Evolutionary conservation across 2,113 vertebrate genomes (phyloP).

Genomic region (Odocoileus virginianus): DNA sequence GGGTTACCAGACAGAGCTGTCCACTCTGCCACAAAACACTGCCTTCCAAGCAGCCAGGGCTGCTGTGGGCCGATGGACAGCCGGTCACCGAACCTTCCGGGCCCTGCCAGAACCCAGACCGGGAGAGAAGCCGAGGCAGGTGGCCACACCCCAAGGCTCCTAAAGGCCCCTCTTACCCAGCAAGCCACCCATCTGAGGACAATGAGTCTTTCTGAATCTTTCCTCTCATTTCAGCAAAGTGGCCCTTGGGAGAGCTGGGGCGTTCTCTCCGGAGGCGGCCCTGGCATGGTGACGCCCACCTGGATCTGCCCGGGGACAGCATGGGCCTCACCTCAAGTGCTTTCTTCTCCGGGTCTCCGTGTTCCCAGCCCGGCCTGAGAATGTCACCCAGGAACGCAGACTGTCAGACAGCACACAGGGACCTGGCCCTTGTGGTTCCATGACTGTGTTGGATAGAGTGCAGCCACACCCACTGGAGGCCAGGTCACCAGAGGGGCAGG

Average conservation of each 20-base stretch:
- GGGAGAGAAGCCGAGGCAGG: background rate
- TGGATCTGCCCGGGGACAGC: background rate
- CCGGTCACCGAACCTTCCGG: accelerated
- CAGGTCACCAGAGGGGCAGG: too few relatives aligned
- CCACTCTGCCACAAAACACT: background rate
- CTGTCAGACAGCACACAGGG: background rate
- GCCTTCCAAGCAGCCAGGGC: background rate
- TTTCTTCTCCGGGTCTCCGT: accelerated
- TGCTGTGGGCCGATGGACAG: background rate
- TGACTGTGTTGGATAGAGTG: too few relatives aligned
- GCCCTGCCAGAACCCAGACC: background rate
- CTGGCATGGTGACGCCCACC: background rate
- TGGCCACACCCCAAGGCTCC: background rate
- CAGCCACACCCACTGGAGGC: background rate
- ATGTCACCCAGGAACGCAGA: background rate
- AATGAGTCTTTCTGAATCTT: background rate
- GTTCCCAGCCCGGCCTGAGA: accelerated
- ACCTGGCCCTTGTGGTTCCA: accelerated
- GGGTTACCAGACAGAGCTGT: accelerated
- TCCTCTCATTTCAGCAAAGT: background rate
- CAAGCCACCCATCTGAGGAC: background rate
- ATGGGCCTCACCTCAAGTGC: accelerated
- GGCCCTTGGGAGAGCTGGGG: background rate
- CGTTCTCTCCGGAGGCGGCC: background rate
- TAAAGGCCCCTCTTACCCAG: background rate